Evolutionary conservation across 2,797 vertebrate species (phyloP), one percentile per base, ranked within the genome.

Genomic region (Aplochiton taeniatus): DNA sequence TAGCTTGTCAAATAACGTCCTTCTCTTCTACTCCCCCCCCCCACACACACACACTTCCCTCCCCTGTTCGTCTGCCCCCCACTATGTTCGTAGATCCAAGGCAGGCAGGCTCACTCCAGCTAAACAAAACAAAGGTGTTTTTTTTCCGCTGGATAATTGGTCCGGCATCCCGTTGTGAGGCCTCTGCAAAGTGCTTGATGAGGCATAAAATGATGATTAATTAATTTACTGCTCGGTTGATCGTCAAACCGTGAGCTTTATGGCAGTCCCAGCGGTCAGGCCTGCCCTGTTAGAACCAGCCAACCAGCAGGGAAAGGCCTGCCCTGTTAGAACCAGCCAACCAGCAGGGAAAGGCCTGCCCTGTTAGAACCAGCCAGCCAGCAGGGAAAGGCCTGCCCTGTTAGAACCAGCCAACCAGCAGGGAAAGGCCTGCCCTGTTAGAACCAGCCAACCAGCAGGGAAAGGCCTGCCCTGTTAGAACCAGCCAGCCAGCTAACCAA

Each of bases 191-290:
- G 94, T 87, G 95, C 93, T 95, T 96, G 96, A 98, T 98, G 95
- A 98, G 96, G 95, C 97, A 96, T 96, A 98, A 98, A 98, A 99
- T 93, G 94, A 98, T 98, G 97, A 99, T 98, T 98, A 98, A 99
- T 99, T 98, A 96, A 98, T 98, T 98, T 95, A 94, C 95, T 96
- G 96, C 96, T 96, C 94, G 94, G 95, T 94, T 95, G 95, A 94
- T 97, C 95, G 92, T 97, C 95, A 95, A 95, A 95, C 94, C 93
- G 95, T 89, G 95, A 93, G 95, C 94, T 93, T 95, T 94, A 96
- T 95, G 96, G 95, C 91, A 93, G 94, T 95, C 95, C 92, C 96
- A 96, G 95, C 95, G 93, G 96, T 94, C 94, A 94, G 78, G 70
- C 85, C 11, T 18, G 31, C 31, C 31, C 31, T 31, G 31, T 6